Evolutionary conservation across 2,113 vertebrate species (phyloP).

Genomic region (Camelus bactrianus): DNA sequence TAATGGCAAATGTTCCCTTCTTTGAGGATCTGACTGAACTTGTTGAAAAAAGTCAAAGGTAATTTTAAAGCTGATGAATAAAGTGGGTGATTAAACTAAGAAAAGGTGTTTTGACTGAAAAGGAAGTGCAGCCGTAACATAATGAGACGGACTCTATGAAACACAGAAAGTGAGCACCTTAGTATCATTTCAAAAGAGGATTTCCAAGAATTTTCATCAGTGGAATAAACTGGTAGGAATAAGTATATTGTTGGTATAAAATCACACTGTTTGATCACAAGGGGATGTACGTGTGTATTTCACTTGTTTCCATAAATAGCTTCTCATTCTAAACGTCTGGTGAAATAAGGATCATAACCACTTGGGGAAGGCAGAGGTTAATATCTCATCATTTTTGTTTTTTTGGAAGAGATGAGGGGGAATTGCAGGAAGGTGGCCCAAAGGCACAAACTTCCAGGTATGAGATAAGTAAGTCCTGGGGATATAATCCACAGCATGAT

Average conservation of each 20-base stretch:
- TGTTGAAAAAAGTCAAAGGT: neutral
- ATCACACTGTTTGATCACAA: neutral
- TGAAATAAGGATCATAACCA: neutral
- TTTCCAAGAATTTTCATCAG: neutral
- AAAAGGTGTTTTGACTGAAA: neutral
- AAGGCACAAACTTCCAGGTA: neutral
- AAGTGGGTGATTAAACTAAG: neutral
- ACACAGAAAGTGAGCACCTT: neutral
- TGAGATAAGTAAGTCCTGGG: neutral
- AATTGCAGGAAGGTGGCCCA: neutral
- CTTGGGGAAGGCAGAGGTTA: neutral
- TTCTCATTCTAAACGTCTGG: neutral
- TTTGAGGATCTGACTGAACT: neutral
- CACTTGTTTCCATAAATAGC: neutral
- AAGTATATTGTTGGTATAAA: neutral
- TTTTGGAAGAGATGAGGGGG: neutral
- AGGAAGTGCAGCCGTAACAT: neutral
- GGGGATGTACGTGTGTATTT: neutral
- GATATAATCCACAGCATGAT: neutral
- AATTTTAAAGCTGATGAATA: slow-evolving; percentile 32
- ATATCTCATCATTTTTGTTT: neutral
- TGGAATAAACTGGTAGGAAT: neutral
- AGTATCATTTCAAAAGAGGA: neutral
- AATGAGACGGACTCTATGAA: neutral
- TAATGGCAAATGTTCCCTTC: neutral